Evolutionary conservation across 2,797 vertebrate genomes (phyloP).

Genomic region (Rhinichthys osculus): DNA sequence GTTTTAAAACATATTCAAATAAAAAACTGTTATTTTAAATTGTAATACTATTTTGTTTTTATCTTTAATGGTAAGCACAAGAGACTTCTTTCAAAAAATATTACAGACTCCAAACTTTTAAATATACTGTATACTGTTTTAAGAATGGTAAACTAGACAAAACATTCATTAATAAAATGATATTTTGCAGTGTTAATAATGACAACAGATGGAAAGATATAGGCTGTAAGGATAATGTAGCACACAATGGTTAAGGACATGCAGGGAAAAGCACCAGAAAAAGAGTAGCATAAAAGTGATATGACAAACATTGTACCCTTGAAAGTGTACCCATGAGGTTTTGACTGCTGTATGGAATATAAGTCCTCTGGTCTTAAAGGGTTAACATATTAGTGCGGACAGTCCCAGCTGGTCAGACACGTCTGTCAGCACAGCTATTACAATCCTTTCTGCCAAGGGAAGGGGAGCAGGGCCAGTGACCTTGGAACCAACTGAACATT

Average conservation of each 20-base stretch:
- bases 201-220: neutral
- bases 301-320: constrained; percentile 15
- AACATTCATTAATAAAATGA: neutral
- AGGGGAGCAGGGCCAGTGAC: constrained; percentile 82
- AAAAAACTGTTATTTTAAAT: neutral
- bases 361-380: constrained; percentile 60
- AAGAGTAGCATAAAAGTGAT: neutral
- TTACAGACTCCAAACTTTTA: neutral
- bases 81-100: neutral
- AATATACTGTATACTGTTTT: neutral
- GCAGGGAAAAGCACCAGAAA: neutral
- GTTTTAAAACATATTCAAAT: neutral
- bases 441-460: constrained; percentile 85
- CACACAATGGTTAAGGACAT: neutral
- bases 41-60: neutral
- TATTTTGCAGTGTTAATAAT: neutral
- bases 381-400: constrained; percentile 69
- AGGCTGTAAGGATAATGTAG: neutral
- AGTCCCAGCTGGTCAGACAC: constrained; percentile 89
- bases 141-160: neutral
- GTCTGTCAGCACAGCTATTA: constrained; percentile 97
- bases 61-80: neutral
- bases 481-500: constrained; percentile 84
- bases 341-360: constrained; percentile 39
- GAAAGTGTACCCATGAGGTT: constrained; percentile 35